Base-by-base conservation (phyloP, 2,888 invertebrate genomes). In the Chloroclysta siterata region DNA sequence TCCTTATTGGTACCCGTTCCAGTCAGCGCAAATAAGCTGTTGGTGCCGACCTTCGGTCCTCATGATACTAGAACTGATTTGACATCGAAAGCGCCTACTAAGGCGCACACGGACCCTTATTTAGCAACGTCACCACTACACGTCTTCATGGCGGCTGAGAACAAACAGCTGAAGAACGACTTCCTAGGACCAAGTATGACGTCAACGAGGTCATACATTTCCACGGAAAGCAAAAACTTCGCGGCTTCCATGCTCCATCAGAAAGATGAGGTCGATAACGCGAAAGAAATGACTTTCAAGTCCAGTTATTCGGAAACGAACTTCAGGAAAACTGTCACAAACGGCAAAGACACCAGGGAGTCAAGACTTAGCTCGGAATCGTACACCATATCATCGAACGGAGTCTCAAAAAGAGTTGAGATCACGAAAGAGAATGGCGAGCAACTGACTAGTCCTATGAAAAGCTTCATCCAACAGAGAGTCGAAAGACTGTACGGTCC, bases 401-500 rank as follows among this genome's bases (percentile, higher is more conserved):
- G 91, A 0, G 79, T 92, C 2, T 88, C 92, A 0, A 93, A 93
- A 74, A 71, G 87, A 13, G 90, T 93, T 0, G 93, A 93, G 69
- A 93, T 93, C 0, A 93, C 92, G 0, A 93, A 93, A 47, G 93
- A 93, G 46, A 93, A 93, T 76, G 93, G 93, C 0, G 93, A 93
- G 60, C 78, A 87, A 60, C 73, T 93, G 0, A 85, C 91, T 0
- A 90, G 93, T 73, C 93, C 95, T 15, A 94, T 94, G 79, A 95
- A 95, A 80, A 96, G 97, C 53, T 97, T 98, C 78, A 97, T 98
- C 48, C 97, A 98, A 80, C 97, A 98, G 79, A 94, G 97, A 50
- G 97, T 98, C 0, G 98, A 98, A 78, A 94, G 98, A 56, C 89
- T 98, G 2, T 98, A 98, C 81, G 98, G 98, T 0, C 97, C 97